Base-by-base conservation (phyloP, 2,113 vertebrate species). In the Melanocharis versteri region DNA sequence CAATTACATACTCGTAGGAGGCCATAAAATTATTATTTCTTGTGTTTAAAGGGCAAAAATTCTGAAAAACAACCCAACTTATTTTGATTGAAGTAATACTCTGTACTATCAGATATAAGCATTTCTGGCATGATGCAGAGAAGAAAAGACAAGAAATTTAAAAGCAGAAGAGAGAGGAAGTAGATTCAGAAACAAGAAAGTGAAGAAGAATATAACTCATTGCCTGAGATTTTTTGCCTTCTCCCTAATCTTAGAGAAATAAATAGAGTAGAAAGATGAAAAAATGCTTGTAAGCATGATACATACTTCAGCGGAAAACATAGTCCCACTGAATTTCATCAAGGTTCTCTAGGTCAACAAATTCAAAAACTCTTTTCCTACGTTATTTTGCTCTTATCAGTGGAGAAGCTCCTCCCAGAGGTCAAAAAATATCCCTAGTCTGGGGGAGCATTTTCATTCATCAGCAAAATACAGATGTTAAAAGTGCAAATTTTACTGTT, bases 1-100 rank as follows among this genome's bases (percentile, higher is more conserved):
- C 8, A 83, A 16, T 60, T 8, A 7, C 12, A 66, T 62, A 60
- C 18, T 65, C 18, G 5, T 26, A 73, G 35, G 35, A 78, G 19
- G 22, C 4, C 0, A 0, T 26, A 65, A 82, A 81, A 17, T 47
- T 68, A 26, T 18, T 50, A 22, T 71, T 83, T 80, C 12, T 54
- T 70, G 27, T 22, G 13, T n/a, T 64, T 48, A 26, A 82, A 90
- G 8, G 13, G n/a, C 2, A 94, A 83, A 81, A 80, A 51, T 22
- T 44, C 10, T 33, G 7, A 54, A 31, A 84, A 28, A 50, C 20
- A 6, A 0, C 4, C 6, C 17, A 27, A 5, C 14, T 53, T 54
- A 13, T 37, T 89, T 57, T 70, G 6, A 85, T n/a, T 51, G 6
- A 61, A 35, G 7, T 24, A 42, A 61, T 81, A 23, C 26, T 12